A percentile compares a stretch with the other conserved stretches of the same genome.
These are phyloP conservation scores for Melieria omissa DNA, from an alignment of 2,888 invertebrate genomes.

Conservation along the genomic window DNA sequence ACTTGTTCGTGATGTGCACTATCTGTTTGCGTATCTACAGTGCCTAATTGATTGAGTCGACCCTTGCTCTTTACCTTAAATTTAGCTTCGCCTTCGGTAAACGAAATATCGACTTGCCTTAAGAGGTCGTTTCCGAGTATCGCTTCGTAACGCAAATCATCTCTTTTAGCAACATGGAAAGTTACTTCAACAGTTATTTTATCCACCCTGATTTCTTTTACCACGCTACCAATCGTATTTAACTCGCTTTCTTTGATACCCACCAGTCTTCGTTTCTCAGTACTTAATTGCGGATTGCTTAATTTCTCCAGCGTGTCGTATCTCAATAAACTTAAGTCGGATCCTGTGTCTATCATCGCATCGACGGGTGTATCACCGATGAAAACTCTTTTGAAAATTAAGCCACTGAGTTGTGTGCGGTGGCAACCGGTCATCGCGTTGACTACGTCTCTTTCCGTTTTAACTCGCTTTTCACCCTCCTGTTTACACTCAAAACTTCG, in stretches of 20 bases:
- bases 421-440: constrained; percentile 1
- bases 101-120: constrained; percentile 7
- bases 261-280: neutral
- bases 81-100: neutral
- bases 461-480: neutral
- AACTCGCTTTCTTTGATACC: neutral
- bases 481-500: constrained; percentile 29
- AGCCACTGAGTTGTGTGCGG: neutral
- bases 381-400: constrained; percentile 8
- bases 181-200: neutral
- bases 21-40: no score
- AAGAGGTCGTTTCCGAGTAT: constrained; percentile 28
- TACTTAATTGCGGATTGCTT: neutral
- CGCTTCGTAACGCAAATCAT: constrained; percentile 15
- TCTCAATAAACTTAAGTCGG: constrained; percentile 9
- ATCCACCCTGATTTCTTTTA: constrained; percentile 2
- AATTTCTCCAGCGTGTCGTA: constrained; percentile 2
- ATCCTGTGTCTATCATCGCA: constrained; percentile 17
- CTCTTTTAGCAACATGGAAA: constrained; percentile 17
- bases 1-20: no score
- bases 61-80: no score
- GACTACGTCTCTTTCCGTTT: neutral
- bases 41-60: no score
- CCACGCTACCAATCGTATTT: constrained; percentile 28
- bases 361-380: neutral